Percentiles rank a stretch among this genome's conserved stretches.
These are phyloP conservation scores for Aphodius sticticus DNA, from an alignment of 2,888 invertebrate genomes.

Conservation along the genomic window DNA sequence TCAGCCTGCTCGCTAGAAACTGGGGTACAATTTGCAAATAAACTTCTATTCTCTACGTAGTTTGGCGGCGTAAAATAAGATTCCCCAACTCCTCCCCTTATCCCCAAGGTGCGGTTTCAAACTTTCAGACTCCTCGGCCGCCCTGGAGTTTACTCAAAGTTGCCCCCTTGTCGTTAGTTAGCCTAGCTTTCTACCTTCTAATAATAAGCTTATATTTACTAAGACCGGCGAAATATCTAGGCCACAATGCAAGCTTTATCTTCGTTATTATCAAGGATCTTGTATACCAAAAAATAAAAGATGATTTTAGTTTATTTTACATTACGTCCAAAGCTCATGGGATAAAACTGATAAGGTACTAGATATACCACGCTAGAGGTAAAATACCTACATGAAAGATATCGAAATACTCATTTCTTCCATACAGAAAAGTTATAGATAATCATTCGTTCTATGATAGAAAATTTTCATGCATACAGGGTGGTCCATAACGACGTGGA, in stretches of 20 bases:
- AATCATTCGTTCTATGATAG: no score
- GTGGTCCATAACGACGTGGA: no score
- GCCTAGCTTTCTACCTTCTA: background rate
- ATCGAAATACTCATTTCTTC: no score
- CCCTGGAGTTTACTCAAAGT: background rate
- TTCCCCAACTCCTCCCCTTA: background rate
- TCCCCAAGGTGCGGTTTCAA: background rate
- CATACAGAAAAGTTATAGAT: no score
- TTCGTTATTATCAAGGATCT: background rate
- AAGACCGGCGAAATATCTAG: background rate
- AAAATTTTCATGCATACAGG: no score
- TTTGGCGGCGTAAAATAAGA: background rate
- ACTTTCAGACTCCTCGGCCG: background rate
- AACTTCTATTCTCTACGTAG: background rate
- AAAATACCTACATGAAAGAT: no score
- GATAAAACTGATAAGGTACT: no score
- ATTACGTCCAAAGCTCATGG: no score
- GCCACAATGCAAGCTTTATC: background rate
- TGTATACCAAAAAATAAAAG: no score
- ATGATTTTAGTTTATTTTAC: no score
- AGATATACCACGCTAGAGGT: no score
- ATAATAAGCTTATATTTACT: slow-evolving; percentile 4
- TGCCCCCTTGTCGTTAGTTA: background rate
- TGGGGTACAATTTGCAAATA: background rate
- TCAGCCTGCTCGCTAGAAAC: background rate